Evolutionary conservation across 1,140 invertebrate genomes (phyloP), one percentile per base, ranked within the genome.

Genomic region (Drosophila sechellia): DNA sequence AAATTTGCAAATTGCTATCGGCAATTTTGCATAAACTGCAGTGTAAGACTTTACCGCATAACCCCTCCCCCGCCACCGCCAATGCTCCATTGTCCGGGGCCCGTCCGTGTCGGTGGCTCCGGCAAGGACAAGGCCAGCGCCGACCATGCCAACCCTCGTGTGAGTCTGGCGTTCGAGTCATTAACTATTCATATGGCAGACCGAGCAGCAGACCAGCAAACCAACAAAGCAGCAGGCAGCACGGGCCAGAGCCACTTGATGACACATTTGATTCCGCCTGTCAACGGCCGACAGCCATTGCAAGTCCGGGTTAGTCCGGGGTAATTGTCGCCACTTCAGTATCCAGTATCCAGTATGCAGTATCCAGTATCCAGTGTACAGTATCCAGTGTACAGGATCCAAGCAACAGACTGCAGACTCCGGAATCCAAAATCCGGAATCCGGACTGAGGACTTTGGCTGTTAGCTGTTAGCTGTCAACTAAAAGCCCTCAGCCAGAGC

Each of bases 1-100:
- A 91, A 91, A 91, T 91, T 89, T 90, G 89, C 89, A 91, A 91
- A 91, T 91, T 91, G 89, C 81, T 84, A 91, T 91, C 89, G 81
- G 83, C 77, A 91, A 77, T 69, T 91, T 89, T 91, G 80, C 83
- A 89, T 91, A 91, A 85, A 79, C 78, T 77, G 78, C 69, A 79
- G 50, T 68, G 74, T 70, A 89, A 89, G 75, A 84, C 75, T 89
- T 79, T 83, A 79, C 83, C 77, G 60, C 73, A 69, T 46, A 77
- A 58, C 61, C 48, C 45, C 17, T 39, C 20, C 27, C 20, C 25
- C 54, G 17, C 60, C 64, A 65, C 74, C 85, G 70, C 66, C 81
- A 86, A 79, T 86, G 78, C 71, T 70, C 48, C 10, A 15, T 34
- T 50, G 48, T 40, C 50, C 13, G 5, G 13, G 5, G 13, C 13